Conservation (phyloP, 2,888 invertebrate genomes). For the Tachina grossa region DNA sequence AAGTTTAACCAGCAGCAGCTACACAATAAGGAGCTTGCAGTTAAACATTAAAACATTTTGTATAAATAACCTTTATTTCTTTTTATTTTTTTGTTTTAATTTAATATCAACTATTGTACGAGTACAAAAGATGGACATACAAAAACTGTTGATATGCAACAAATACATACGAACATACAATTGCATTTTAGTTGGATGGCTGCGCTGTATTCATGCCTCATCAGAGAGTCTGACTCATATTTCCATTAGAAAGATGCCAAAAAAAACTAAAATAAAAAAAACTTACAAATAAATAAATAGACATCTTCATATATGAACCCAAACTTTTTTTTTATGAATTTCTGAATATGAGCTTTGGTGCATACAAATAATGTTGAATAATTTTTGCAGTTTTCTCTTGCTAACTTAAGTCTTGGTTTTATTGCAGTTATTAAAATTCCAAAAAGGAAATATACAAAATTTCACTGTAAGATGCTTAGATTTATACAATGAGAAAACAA, state of each 20-base stretch:
- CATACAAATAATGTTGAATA: slow-evolving; percentile 26
- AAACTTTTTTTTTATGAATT: slow-evolving; percentile 33
- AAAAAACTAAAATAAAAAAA: slow-evolving; percentile 33
- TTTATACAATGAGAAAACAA: slow-evolving; percentile 36
- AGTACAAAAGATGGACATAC: slow-evolving; percentile 51
- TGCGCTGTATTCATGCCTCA: neutral
- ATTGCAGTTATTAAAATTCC: slow-evolving; percentile 7
- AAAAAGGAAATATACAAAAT: slow-evolving; percentile 32
- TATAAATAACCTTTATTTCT: slow-evolving; percentile 66
- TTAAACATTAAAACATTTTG: slow-evolving; percentile 62
- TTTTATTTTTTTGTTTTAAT: slow-evolving; percentile 17
- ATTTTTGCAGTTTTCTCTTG: slow-evolving; percentile 31
- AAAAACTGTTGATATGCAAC: slow-evolving; percentile 46
- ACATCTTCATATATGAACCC: slow-evolving; percentile 58
- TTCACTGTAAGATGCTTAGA: slow-evolving; percentile 62
- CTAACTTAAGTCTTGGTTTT: slow-evolving; percentile 1
- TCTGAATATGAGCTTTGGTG: slow-evolving; percentile 32
- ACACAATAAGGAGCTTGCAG: slow-evolving; percentile 37
- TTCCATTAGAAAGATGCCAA: slow-evolving; percentile 29
- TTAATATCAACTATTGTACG: slow-evolving; percentile 10
- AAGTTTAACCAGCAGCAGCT: slow-evolving; percentile 21
- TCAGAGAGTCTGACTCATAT: slow-evolving; percentile 39
- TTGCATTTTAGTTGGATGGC: neutral
- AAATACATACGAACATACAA: neutral
- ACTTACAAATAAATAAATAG: slow-evolving; percentile 36